Conservation (phyloP, 2,113 vertebrate genomes). For the Antennarius striatus region DNA sequence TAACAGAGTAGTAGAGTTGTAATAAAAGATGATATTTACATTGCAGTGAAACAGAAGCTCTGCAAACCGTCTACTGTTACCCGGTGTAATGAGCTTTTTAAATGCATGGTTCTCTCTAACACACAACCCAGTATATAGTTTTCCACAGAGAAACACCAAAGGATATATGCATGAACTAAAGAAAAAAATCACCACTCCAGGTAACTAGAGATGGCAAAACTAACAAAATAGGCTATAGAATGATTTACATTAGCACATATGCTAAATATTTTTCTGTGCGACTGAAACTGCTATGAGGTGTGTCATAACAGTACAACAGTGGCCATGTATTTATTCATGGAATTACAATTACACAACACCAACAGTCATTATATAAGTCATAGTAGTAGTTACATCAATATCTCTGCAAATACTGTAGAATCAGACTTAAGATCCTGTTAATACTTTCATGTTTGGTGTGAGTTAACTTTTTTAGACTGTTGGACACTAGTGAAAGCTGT, state of each 20-base stretch:
- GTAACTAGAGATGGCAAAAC: not conserved
- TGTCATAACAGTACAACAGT: too few relatives aligned
- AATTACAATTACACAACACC: not conserved
- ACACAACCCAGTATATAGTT: slow-evolving; percentile 21
- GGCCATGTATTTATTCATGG: not conserved
- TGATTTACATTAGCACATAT: not conserved
- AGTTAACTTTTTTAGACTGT: too few relatives aligned
- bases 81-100: slow-evolving; percentile 76
- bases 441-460: too few relatives aligned
- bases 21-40: slow-evolving; percentile 50
- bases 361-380: not conserved
- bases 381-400: not conserved
- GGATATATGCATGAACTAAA: not conserved
- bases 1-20: not conserved
- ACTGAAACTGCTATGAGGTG: not conserved
- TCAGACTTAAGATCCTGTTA: too few relatives aligned
- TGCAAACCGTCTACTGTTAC: slow-evolving; percentile 34
- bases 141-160: slow-evolving; percentile 23
- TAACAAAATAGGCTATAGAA: not conserved
- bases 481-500: too few relatives aligned
- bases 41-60: slow-evolving; percentile 16
- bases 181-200: not conserved
- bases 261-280: not conserved
- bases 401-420: too few relatives aligned
- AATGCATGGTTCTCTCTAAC: slow-evolving; percentile 71